A percentile compares a stretch with the other conserved stretches of the same genome.
phyloP scores from a whole-genome alignment of 2,888 invertebrate genomes.

The Cheilosia scutellata region DNA sequence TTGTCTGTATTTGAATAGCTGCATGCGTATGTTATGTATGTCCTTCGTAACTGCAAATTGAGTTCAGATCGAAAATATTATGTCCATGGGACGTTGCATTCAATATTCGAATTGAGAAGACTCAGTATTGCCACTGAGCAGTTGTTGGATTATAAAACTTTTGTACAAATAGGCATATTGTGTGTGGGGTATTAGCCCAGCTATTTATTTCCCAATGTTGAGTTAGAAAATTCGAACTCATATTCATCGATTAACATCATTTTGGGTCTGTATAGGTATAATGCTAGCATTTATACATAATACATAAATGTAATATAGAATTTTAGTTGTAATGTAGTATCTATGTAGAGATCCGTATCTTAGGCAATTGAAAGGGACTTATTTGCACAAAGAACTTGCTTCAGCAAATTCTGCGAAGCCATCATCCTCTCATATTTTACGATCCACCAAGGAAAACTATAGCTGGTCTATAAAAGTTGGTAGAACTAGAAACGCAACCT shows the following conservation, averaged over 20 bases:
- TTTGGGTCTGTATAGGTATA: no score
- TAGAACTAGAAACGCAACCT: no score
- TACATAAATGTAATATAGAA: no score
- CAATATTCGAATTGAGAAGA: neutral
- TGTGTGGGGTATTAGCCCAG: neutral
- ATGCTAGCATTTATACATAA: no score
- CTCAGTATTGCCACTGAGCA: neutral
- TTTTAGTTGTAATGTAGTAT: no score
- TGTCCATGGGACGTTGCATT: neutral
- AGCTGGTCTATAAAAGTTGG: no score
- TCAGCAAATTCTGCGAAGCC: no score
- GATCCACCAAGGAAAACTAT: no score
- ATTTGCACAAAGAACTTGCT: no score
- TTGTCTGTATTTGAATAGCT: neutral
- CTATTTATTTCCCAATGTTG: neutral
- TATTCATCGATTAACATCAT: neutral
- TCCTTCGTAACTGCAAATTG: slow-evolving; percentile 35
- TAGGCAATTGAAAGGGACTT: no score
- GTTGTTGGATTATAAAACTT: slow-evolving; percentile 45
- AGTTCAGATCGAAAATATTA: slow-evolving; percentile 48
- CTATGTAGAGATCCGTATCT: no score
- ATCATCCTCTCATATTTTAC: no score
- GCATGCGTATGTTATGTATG: neutral
- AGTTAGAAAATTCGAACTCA: neutral
- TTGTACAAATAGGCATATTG: neutral